Base-by-base conservation (phyloP, 2,797 vertebrate genomes). In the Acrossocheilus wenchowensis region DNA sequence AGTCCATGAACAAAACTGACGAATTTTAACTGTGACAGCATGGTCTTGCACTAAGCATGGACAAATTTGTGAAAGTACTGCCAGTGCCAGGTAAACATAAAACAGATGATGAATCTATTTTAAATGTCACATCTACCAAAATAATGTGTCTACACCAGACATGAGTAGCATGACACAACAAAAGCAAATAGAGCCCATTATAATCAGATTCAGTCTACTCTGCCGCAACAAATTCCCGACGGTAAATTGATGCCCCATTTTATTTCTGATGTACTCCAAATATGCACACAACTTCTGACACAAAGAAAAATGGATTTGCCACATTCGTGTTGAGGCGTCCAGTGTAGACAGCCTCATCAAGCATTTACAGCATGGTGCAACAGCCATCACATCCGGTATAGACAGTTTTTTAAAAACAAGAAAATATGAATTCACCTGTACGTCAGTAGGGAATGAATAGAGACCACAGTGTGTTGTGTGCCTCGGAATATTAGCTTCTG, bases 141-240 rank as follows among this genome's bases (percentile, higher is more conserved):
- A 72, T 5, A 17, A 36, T 1, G 1, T 12, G 19, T 10, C 19
- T 41, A 41, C 36, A 71, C 68, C 1, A 23, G 68, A 71, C 19
- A 12, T 0, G 5, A 72, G 21, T 1, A 6, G 21, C 9, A 1
- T 1, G 19, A 23, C 8, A 0, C 10, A 1, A n/a, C 69, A n/a
- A 71, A 71, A 23, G 69, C 39, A 71, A n/a, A 43, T 7, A 72
- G 11, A 45, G 3, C 2, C 19, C 11, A 15, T 45, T 43, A 72
- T 14, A 71, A 71, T n/a, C 39, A 14, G 21, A 23, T 23, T 39
- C 68, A 41, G 10, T 43, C 69, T 72, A 72, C 69, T 43, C 69
- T n/a, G 69, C n/a, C 23, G 7, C 11, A 0, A 14, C 39, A 43
- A 43, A 72, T 43, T 72, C 5, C 39, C 8, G 8, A 6, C 68